Evolutionary conservation across 2,888 invertebrate species (phyloP), one percentile per base, ranked within the genome.

Genomic region (Thecocarcelia acutangulata): DNA sequence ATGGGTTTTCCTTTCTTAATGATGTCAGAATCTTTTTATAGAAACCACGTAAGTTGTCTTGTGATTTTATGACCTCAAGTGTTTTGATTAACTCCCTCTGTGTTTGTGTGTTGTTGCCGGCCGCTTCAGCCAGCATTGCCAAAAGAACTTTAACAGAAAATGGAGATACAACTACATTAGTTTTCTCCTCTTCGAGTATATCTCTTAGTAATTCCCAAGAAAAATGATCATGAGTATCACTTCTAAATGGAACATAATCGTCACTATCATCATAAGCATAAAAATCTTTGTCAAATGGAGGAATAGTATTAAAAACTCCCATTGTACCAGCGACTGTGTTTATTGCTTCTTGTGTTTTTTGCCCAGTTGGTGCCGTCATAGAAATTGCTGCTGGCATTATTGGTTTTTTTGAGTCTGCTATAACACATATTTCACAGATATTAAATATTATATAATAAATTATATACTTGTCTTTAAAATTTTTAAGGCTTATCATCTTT

Each of bases 111-210:
- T 87, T 86, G 2, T 79, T 82, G 40, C 92, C 92, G 0, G 96
- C 93, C 0, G 95, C 96, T 89, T 96, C 95, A 44, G 93, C 66
- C 64, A 56, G 73, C 59, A 96, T 92, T 0, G 94, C 94, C 81
- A 96, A 88, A 0, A 95, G 93, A 83, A 96, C 87, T 90, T 96
- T 96, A 54, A 96, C 89, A 2, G 96, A 95, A 82, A 96, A 91
- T 0, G 96, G 96, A 0, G 96, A 96, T 56, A 96, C 87, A 21
- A 96, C 91, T 69, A 95, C 92, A 90, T 96, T 96, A 13, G 92
- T 77, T 0, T 77, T 73, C 11, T 88, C 87, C 33, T 85, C 86
- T 4, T 86, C 85, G 8, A 90, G 85, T 64, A 90, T 86, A 15
- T 86, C 93, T 92, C 93, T 94, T 17, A 94, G 92, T 21, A 95